A percentile compares a stretch with the other conserved stretches of the same genome.
These are phyloP conservation scores for Channa striata DNA, from an alignment of 2,797 vertebrate genomes.

Conservation along the genomic window DNA sequence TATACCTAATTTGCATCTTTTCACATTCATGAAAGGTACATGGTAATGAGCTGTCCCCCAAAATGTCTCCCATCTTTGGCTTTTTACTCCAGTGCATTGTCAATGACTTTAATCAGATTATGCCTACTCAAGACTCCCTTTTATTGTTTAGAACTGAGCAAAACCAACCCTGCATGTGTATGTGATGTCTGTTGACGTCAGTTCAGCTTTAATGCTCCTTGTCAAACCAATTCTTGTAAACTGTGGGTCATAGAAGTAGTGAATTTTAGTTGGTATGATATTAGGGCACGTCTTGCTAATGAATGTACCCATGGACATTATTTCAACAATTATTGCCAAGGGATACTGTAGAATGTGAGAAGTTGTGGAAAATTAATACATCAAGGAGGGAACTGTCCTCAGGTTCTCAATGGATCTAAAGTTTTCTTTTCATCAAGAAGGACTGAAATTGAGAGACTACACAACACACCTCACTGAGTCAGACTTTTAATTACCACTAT, in stretches of 20 bases:
- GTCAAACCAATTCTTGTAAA: constrained; percentile 37
- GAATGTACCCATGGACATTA: constrained; percentile 11
- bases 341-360: constrained; percentile 18
- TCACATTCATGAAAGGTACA: constrained; percentile 27
- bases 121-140: constrained; percentile 33
- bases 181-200: constrained; percentile 36
- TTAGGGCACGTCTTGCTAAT: constrained; percentile 31
- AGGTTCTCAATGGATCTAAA: constrained; percentile 44
- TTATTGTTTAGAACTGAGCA: constrained; percentile 41
- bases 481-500: constrained; percentile 11
- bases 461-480: constrained; percentile 21
- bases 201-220: constrained; percentile 11
- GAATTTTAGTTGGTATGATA: constrained; percentile 28
- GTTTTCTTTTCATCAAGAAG: constrained; percentile 25
- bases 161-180: constrained; percentile 62
- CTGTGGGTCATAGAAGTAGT: constrained; percentile 19
- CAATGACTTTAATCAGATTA: constrained; percentile 23
- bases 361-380: constrained; percentile 23
- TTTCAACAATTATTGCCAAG: constrained; percentile 32
- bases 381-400: constrained; percentile 22
- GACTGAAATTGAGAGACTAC: constrained; percentile 22
- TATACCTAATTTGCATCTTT: constrained; percentile 28
- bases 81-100: constrained; percentile 18
- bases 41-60: constrained; percentile 20
- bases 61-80: constrained; percentile 26